These are phyloP conservation scores for Phoenicopterus ruber DNA, from an alignment of 2,113 vertebrate species.

Conservation along the genomic window DNA sequence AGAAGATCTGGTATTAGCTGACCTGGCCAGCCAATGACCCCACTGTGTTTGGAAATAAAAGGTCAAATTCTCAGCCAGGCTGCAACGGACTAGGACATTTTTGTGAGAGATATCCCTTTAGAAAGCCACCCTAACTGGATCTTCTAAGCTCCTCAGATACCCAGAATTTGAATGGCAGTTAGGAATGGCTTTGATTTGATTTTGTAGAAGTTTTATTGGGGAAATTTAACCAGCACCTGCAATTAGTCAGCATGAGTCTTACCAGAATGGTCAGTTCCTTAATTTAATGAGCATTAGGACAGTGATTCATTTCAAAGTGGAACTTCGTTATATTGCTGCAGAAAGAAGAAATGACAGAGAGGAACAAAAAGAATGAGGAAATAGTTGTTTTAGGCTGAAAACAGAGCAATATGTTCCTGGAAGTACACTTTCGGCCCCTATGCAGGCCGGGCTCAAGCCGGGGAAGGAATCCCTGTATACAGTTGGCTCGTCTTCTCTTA, in stretches of 20 bases:
- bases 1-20: background rate
- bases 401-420: constrained; percentile 39
- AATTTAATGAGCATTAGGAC: constrained; percentile 61
- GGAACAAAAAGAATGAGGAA: constrained; percentile 61
- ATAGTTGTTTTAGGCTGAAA: constrained; percentile 24
- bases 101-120: background rate
- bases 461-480: background rate
- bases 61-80: background rate
- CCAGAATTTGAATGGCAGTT: constrained; percentile 31
- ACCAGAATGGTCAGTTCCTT: constrained; percentile 41
- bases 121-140: background rate
- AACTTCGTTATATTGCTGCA: constrained; percentile 48
- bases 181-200: constrained; percentile 1
- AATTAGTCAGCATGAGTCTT: constrained; percentile 54
- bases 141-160: background rate
- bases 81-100: background rate
- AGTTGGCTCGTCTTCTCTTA: background rate
- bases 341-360: constrained; percentile 53
- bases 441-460: background rate
- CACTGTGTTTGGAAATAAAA: background rate
- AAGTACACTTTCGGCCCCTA: constrained; percentile 3
- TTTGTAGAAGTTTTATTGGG: constrained; percentile 37
- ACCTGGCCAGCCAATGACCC: background rate
- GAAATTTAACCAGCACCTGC: constrained; percentile 48
- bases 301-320: constrained; percentile 61